phyloP scores from a whole-genome alignment of 2,113 vertebrate species.

The Clinocottus analis region DNA sequence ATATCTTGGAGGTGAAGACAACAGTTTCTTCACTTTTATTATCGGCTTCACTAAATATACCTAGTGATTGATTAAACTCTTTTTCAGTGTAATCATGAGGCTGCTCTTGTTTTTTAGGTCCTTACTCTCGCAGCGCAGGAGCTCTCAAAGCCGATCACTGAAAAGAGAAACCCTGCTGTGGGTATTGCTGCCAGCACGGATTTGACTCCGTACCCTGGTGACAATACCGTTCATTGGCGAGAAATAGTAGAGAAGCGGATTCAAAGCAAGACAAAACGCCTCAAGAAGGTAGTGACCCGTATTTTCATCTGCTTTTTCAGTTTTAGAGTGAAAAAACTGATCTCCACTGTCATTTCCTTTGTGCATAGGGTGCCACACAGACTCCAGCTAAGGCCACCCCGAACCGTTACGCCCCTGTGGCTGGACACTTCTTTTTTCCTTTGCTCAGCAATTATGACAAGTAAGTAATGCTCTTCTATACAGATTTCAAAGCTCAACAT shows the following conservation, averaged over 20 bases:
- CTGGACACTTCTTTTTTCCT: conserved; percentile 94
- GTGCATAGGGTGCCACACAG: conserved; percentile 77
- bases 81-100: neutral
- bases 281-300: conserved; percentile 82
- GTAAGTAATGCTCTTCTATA: conserved; percentile 73
- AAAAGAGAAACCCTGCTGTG: neutral
- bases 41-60: neutral
- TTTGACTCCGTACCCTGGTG: conserved; percentile 29
- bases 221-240: conserved; percentile 83
- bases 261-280: conserved; percentile 88
- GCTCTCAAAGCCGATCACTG: conserved; percentile 83
- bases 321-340: neutral
- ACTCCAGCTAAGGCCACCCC: conserved; percentile 63
- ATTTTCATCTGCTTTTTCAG: neutral
- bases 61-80: neutral
- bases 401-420: conserved; percentile 86
- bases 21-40: neutral
- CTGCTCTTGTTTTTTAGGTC: conserved; percentile 77
- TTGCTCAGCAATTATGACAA: conserved; percentile 91
- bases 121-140: conserved; percentile 91
- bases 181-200: conserved; percentile 27
- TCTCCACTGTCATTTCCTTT: neutral
- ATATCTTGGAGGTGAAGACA: conserved; percentile 89
- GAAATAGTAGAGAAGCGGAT: conserved; percentile 89
- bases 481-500: neutral